A percentile compares a stretch with the other conserved stretches of the same genome.
Evolutionary conservation across 1,140 invertebrate genomes (phyloP).

Genomic region (Heliothis virescens): DNA sequence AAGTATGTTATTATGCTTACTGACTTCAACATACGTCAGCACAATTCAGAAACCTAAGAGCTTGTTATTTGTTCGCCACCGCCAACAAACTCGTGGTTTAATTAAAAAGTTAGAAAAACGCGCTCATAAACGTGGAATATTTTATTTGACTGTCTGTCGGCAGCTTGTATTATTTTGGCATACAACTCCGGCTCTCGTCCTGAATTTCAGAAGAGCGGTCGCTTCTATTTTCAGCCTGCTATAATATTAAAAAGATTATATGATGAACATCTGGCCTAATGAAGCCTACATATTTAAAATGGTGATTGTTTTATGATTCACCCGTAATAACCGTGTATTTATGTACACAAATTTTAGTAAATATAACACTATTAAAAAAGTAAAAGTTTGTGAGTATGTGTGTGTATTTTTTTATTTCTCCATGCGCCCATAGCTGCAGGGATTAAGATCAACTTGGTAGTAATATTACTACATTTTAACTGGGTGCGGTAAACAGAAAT

Average conservation of each 20-base stretch:
- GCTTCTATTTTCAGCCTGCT: constrained; percentile 1
- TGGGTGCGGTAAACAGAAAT: too few species aligned
- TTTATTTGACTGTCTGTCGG: constrained; percentile 13
- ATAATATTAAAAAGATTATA: constrained; percentile 13
- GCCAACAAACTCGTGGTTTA: constrained; percentile 13
- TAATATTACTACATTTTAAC: too few species aligned
- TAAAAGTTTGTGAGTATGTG: too few species aligned
- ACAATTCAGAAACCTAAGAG: constrained; percentile 15
- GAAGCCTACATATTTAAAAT: background rate
- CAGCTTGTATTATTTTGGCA: constrained; percentile 1
- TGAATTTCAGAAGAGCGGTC: constrained; percentile 2
- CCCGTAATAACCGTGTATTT: background rate
- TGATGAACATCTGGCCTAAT: background rate
- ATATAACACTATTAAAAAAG: too few species aligned
- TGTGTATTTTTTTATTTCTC: too few species aligned
- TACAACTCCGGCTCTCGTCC: background rate
- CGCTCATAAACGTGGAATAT: constrained; percentile 20
- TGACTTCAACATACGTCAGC: background rate
- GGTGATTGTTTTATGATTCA: background rate
- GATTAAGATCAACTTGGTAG: too few species aligned
- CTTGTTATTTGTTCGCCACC: constrained; percentile 12
- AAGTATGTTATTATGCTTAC: background rate
- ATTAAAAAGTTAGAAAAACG: constrained; percentile 37
- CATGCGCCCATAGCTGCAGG: too few species aligned
- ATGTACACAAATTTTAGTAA: background rate